Conservation (phyloP, 2,797 vertebrate genomes). For the Passerculus sandwichensis region DNA sequence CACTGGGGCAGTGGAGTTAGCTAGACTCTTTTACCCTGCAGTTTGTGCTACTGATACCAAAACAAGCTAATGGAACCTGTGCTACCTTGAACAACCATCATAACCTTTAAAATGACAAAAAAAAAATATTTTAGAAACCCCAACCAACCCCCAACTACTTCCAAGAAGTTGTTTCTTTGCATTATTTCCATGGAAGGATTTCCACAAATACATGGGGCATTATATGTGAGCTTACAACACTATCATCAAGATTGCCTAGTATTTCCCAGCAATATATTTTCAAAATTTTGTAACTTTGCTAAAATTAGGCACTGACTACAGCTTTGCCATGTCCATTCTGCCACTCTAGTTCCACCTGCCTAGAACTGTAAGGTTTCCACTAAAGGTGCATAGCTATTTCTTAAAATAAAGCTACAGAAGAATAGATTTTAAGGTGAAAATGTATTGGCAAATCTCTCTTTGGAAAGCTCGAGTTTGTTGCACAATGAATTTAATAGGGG, state of each 20-base stretch:
- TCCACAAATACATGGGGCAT: not conserved
- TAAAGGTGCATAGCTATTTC: not conserved
- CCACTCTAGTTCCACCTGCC: not conserved
- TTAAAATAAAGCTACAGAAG: conserved; percentile 7
- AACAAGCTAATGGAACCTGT: not conserved
- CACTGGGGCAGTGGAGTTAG: not conserved
- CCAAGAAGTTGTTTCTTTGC: not conserved
- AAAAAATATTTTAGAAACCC: rapidly evolving
- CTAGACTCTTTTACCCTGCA: not conserved
- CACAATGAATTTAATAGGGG: not conserved
- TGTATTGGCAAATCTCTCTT: not conserved
- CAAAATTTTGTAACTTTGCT: not conserved
- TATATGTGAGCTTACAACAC: not conserved
- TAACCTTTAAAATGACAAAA: not conserved
- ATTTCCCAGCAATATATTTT: not conserved
- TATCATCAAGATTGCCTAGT: not conserved
- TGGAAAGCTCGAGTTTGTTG: not conserved
- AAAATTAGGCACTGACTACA: not conserved
- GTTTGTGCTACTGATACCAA: not conserved
- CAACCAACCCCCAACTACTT: not conserved
- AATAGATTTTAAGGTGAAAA: not conserved
- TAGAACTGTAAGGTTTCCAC: not conserved
- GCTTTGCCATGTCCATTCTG: not conserved
- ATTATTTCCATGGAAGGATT: not conserved
- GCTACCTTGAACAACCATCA: not conserved